Percentiles rank a stretch among this genome's conserved stretches.
Evolutionary conservation across 2,888 invertebrate species (phyloP).

Genomic region (Nephrotoma guestfalica): DNA sequence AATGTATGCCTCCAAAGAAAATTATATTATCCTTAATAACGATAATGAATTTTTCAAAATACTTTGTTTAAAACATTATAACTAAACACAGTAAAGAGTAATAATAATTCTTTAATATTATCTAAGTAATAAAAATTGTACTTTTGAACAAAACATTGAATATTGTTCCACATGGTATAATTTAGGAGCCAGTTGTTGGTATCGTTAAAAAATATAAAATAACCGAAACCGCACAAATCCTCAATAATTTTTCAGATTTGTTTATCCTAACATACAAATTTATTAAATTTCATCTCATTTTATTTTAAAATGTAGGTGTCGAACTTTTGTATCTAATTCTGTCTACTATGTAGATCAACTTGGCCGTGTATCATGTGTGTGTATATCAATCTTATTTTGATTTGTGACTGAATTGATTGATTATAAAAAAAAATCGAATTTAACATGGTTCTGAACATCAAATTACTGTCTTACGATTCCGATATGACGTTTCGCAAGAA

Average conservation of each 20-base stretch:
- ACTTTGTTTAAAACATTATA: not conserved
- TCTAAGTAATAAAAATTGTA: not conserved
- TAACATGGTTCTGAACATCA: not conserved
- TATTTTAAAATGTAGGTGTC: not conserved
- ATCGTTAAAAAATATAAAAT: not conserved
- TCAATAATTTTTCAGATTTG: not conserved
- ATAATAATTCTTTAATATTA: not conserved
- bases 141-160: not conserved
- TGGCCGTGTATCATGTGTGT: no score
- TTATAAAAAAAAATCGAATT: not conserved
- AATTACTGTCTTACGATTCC: not conserved
- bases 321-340: not conserved
- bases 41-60: not conserved
- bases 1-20: not conserved
- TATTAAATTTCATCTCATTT: not conserved
- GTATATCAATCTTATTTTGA: not conserved
- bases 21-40: not conserved
- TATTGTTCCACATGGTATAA: not conserved
- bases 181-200: not conserved
- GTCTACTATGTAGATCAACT: no score
- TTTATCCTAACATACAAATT: not conserved
- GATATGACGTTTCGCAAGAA: not conserved
- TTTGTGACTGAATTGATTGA: not conserved
- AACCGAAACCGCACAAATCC: not conserved
- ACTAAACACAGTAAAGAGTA: not conserved